Evolutionary conservation across 1,140 invertebrate species (phyloP).

Genomic region (Ylistrum balloti): DNA sequence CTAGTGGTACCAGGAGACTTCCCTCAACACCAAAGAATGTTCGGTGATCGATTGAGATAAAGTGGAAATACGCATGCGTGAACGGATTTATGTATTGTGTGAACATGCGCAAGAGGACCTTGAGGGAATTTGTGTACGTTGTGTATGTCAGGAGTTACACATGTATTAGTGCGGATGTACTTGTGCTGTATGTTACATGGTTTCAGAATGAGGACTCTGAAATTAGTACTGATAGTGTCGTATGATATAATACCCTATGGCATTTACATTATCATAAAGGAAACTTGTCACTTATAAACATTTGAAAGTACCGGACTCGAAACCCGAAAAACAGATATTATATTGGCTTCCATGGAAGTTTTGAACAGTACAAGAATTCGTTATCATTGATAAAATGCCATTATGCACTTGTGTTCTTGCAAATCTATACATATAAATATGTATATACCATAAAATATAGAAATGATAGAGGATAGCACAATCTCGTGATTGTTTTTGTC

Average conservation of each 20-base stretch:
- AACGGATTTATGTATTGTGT: neutral
- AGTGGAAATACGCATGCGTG: conserved; percentile 30
- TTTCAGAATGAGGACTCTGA: neutral
- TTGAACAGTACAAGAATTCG: no score
- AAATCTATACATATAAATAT: neutral
- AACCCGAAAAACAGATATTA: no score
- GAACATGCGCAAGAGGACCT: neutral
- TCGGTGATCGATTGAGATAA: conserved; percentile 44
- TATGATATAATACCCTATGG: neutral
- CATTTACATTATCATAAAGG: neutral
- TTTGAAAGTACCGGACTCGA: no score
- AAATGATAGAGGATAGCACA: neutral
- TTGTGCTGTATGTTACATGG: neutral
- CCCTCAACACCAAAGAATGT: conserved; percentile 49
- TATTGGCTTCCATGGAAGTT: no score
- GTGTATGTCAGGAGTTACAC: neutral
- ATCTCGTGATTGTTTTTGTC: neutral
- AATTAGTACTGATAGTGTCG: conserved; percentile 1
- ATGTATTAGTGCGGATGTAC: neutral
- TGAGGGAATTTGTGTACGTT: neutral
- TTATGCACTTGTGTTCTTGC: neutral
- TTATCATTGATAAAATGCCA: no score
- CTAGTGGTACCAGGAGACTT: conserved; percentile 48
- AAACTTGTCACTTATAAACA: neutral
- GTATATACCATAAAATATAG: no score